phyloP scores from a whole-genome alignment of 1,140 invertebrate genomes.

The Drosophila pallidifrons region DNA sequence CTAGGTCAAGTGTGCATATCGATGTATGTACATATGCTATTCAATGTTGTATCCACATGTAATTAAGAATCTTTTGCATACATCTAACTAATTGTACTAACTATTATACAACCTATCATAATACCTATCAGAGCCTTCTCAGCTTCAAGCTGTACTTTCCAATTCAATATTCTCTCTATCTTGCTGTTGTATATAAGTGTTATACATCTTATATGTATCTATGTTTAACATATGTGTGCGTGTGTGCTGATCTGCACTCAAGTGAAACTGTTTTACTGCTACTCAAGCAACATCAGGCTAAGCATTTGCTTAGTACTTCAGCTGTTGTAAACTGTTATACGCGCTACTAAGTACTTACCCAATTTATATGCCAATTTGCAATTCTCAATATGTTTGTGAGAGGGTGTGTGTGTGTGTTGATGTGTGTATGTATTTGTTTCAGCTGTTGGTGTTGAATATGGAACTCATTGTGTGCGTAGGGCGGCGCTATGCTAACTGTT shows the following conservation, averaged over 20 bases:
- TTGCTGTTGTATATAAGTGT: constrained; percentile 3
- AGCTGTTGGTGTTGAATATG: constrained; percentile 22
- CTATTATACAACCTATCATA: constrained; percentile 39
- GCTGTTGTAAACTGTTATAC: background rate
- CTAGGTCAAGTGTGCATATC: constrained; percentile 13
- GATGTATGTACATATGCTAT: constrained; percentile 32
- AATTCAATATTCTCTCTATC: background rate
- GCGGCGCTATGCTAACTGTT: constrained; percentile 67
- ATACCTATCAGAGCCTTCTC: background rate
- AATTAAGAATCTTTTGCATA: constrained; percentile 14
- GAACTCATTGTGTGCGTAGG: constrained; percentile 42
- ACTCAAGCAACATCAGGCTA: no score
- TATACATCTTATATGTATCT: background rate
- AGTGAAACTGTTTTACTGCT: constrained; percentile 6
- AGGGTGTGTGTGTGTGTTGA: constrained; percentile 3
- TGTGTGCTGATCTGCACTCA: background rate
- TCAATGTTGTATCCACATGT: constrained; percentile 46
- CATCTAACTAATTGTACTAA: constrained; percentile 25
- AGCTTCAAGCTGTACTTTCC: background rate
- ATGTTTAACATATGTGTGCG: no score
- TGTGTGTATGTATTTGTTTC: constrained; percentile 23
- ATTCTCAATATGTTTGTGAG: background rate
- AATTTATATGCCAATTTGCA: background rate
- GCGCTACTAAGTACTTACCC: background rate
- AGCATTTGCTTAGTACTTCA: background rate